Evolutionary conservation across 1,140 invertebrate genomes (phyloP).

Genomic region (Cepaea nemoralis): DNA sequence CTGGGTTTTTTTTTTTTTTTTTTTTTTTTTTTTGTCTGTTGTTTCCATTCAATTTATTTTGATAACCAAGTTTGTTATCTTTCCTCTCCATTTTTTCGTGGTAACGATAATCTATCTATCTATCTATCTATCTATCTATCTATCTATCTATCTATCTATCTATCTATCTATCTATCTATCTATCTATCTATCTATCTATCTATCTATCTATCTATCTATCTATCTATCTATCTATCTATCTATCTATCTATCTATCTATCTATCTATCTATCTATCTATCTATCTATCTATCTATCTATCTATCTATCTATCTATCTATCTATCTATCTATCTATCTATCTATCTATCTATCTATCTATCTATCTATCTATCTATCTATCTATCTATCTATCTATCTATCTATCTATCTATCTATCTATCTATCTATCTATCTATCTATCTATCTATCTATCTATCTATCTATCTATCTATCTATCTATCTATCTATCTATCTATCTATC

Average conservation of each 20-base stretch:
- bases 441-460: too few species aligned
- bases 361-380: neutral
- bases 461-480: too few species aligned
- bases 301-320: conserved; percentile 10
- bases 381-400: neutral
- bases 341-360: neutral
- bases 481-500: too few species aligned
- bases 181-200: conserved; percentile 11
- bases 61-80: too few species aligned
- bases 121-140: conserved; percentile 11
- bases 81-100: too few species aligned
- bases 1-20: too few species aligned
- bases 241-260: conserved; percentile 11
- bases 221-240: conserved; percentile 11
- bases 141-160: conserved; percentile 11
- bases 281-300: conserved; percentile 11
- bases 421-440: too few species aligned
- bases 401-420: too few species aligned
- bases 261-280: conserved; percentile 11
- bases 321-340: conserved; percentile 1
- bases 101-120: conserved; percentile 6
- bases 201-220: conserved; percentile 11
- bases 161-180: conserved; percentile 11
- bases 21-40: too few species aligned
- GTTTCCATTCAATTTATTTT: too few species aligned